Evolutionary conservation across 2,888 invertebrate species (phyloP), one percentile per base, ranked within the genome.

Genomic region (Brenthis ino): DNA sequence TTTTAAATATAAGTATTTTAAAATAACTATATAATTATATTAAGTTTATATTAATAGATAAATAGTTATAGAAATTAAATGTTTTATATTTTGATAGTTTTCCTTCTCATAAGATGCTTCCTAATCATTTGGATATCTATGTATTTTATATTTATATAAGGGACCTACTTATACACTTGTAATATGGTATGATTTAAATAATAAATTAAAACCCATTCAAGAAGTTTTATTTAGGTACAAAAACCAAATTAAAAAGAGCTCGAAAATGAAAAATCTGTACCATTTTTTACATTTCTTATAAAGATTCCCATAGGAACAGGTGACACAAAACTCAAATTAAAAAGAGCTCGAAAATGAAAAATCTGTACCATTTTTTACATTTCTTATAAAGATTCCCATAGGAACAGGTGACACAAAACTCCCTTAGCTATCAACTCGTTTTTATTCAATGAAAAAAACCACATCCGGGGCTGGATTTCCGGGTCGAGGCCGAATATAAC

Each of bases 391-490:
- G 77, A 77, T 88, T 88, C 91, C 83, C 89, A 90, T 82, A 82
- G 80, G 81, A 83, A 90, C 91, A 91, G 91, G 91, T 91, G 91
- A 71, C 74, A 88, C 79, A 88, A 89, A 89, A 90, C 84, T 74
- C 81, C 84, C 82, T 83, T 80, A 79, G 82, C 79, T 83, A 83
- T 83, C 82, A 87, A 86, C 85, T 86, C 84, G 86, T 87, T 89
- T 91, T 90, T 87, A 85, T 86, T 82, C 76, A 75, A 74, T 73
- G 74, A 79, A 85, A 88, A 20, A 87, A 86, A 79, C 70, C 75
- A 80, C 85, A 87, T 91, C 91, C 91, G 89, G 87, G 82, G 82
- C 74, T 79, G 78, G 79, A 80, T 88, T 91, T 91, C 91, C 91
- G 88, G 91, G 86, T 89, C 82, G 80, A 57, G 68, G 63, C 16